Base-by-base conservation (phyloP, 2,797 vertebrate species). In the Pangasius sanitwongsei region DNA sequence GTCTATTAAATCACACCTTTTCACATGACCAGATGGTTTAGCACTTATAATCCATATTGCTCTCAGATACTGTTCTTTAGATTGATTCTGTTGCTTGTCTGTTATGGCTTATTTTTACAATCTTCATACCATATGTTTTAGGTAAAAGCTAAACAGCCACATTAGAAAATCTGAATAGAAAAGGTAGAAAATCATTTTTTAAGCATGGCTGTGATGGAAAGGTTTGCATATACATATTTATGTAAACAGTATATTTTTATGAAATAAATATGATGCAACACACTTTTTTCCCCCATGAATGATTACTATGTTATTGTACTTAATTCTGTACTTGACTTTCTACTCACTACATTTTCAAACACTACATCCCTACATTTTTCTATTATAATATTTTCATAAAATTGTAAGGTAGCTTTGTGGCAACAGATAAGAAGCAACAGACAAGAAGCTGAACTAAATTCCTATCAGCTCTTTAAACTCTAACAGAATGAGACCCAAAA, bases 1-100 rank as follows among this genome's bases (percentile, higher is more conserved):
- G 61, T 61, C 63, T 44, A 80, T 57, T 81, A 86, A 85, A 70
- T 85, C 87, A 78, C 25, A 55, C 11, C 61, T 85, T 85, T 88
- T 69, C 61, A 55, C 31, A 55, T 63, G 57, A 41, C 57, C 80
- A 83, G 23, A 83, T 63, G 57, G 34, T 65, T 83, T 65, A 48
- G 41, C 59, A 18, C 37, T 41, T 16, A 61, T 9, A 63, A 59
- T 13, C 55, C n/a, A 3, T 11, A 61, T 25, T 82, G 34, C 11
- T 82, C 80, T 82, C 34, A 41, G 0, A 61, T 41, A 15, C 59
- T 41, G 55, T 44, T 44, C 12, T 63, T 44, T 15, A 28, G 11
- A 83, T 85, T 55, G 78, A 23, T 65, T 87, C 31, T 37, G 70
- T 77, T 84, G 41, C 69, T 23, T 57, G 16, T 41, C 15, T 18